Percentiles rank a stretch among this genome's conserved stretches.
Evolutionary conservation across 2,113 vertebrate species (phyloP).

Genomic region (Platysteira castanea): DNA sequence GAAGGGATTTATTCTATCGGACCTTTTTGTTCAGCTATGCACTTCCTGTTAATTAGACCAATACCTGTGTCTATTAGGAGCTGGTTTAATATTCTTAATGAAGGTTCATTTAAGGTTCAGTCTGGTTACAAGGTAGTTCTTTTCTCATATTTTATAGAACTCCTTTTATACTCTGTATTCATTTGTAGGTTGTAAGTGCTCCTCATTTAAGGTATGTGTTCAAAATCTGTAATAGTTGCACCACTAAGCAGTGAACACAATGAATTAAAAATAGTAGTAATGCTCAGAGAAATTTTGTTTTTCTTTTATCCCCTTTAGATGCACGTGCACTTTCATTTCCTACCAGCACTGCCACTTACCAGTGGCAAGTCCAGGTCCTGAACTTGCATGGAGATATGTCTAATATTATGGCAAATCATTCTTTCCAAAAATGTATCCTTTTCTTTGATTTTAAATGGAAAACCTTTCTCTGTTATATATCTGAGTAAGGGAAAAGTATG

Average conservation of each 20-base stretch:
- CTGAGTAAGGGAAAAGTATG: neutral
- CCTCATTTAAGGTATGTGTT: neutral
- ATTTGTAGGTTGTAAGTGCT: neutral
- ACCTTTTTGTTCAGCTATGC: neutral
- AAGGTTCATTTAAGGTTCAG: conserved; percentile 44
- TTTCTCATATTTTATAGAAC: neutral
- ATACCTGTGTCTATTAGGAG: conserved; percentile 26
- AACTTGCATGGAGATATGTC: neutral
- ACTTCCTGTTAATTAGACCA: conserved; percentile 56
- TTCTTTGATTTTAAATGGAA: neutral
- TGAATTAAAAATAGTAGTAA: neutral
- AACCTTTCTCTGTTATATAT: neutral
- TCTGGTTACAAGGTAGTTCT: neutral
- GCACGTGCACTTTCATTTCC: neutral
- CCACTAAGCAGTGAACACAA: neutral
- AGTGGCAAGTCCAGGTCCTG: neutral
- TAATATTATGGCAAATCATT: neutral
- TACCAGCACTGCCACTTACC: neutral
- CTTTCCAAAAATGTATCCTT: neutral
- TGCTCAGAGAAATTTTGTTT: neutral
- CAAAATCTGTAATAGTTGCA: neutral
- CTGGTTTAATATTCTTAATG: conserved; percentile 36
- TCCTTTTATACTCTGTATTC: neutral
- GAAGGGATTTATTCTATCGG: neutral
- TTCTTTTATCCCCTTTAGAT: neutral